phyloP scores from a whole-genome alignment of 2,113 vertebrate genomes.

The Anas platyrhynchos region DNA sequence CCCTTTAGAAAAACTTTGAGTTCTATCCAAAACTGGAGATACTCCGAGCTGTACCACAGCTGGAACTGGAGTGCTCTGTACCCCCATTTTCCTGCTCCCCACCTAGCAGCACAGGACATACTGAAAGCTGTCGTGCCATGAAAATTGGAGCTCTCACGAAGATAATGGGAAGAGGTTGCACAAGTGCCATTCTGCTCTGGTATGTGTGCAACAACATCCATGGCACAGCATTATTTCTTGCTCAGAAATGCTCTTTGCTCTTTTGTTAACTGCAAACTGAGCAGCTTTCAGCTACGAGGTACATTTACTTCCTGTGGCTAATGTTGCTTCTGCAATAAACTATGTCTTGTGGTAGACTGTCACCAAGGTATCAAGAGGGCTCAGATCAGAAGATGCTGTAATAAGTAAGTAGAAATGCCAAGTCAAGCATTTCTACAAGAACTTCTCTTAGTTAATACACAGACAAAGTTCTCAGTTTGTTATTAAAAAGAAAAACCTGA shows the following conservation, averaged over 20 bases:
- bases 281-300: background rate
- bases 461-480: background rate
- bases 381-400: background rate
- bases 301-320: background rate
- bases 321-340: background rate
- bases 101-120: background rate
- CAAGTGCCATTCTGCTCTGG: background rate
- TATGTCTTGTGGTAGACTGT: background rate
- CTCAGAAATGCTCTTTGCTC: background rate
- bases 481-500: background rate
- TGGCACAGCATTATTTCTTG: accelerated
- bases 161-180: background rate
- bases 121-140: background rate
- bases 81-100: background rate
- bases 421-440: background rate
- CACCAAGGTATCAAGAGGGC: background rate
- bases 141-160: background rate
- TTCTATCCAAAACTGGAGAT: background rate
- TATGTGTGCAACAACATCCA: accelerated
- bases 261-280: background rate
- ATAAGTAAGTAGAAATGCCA: background rate
- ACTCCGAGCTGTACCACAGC: background rate
- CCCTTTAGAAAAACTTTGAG: background rate
- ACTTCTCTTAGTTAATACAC: background rate
- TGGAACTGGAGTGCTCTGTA: background rate